A percentile compares a stretch with the other conserved stretches of the same genome.
Evolutionary conservation across 2,113 vertebrate species (phyloP).

Genomic region (Tyrannus savana): DNA sequence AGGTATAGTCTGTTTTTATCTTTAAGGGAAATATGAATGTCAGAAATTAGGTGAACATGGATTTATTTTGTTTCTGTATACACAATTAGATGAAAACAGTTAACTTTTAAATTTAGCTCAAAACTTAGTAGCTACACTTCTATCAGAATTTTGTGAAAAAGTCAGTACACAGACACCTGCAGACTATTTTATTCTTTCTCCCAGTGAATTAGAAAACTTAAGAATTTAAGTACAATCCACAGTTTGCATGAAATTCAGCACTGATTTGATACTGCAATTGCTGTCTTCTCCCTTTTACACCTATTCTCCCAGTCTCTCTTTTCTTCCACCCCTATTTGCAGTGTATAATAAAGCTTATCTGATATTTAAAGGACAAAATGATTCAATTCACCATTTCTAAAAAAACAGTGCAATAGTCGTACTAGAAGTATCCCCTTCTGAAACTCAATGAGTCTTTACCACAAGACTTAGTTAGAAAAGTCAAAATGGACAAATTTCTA

Average conservation of each 20-base stretch:
- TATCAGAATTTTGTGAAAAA: slow-evolving; percentile 56
- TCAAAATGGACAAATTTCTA: slow-evolving; percentile 66
- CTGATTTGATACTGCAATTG: slow-evolving; percentile 10
- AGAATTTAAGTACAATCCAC: slow-evolving; percentile 13
- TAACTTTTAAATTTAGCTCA: slow-evolving; percentile 40
- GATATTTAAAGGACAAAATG: slow-evolving; percentile 23
- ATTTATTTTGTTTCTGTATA: slow-evolving; percentile 67
- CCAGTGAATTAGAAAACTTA: slow-evolving; percentile 16
- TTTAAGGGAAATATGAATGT: slow-evolving; percentile 44
- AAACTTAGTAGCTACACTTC: slow-evolving; percentile 1
- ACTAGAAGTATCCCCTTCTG: slow-evolving; percentile 33
- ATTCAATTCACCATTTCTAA: slow-evolving; percentile 36
- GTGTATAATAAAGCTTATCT: slow-evolving; percentile 47
- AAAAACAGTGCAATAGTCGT: slow-evolving; percentile 36
- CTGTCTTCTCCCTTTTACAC: slow-evolving; percentile 6
- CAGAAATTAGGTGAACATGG: slow-evolving; percentile 53
- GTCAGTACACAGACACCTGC: background rate
- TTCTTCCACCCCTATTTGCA: slow-evolving; percentile 9
- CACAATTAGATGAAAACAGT: slow-evolving; percentile 46
- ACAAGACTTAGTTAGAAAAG: slow-evolving; percentile 70
- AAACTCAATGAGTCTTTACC: slow-evolving; percentile 53
- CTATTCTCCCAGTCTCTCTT: background rate
- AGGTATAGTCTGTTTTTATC: background rate
- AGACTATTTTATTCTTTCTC: slow-evolving; percentile 21
- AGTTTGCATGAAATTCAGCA: slow-evolving; percentile 42